Evolutionary conservation across 2,888 invertebrate genomes (phyloP), one percentile per base, ranked within the genome.

Genomic region (Cosmorhoe ocellata): DNA sequence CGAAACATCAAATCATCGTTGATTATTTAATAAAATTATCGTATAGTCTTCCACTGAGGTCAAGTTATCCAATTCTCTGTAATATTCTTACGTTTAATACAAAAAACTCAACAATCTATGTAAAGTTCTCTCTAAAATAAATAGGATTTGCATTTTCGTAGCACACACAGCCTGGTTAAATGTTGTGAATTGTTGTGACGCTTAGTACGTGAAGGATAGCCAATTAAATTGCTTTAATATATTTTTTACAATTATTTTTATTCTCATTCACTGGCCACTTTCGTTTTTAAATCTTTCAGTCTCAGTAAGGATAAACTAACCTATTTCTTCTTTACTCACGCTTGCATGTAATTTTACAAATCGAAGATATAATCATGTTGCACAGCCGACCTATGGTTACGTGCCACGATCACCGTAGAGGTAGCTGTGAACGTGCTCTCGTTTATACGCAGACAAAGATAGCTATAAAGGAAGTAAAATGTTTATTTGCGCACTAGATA

Each of bases 311-410:
- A 3, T 3, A 18, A 5, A 18, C 18, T 18, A 18, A 18, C 3
- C 2, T 9, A n/a, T 2, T n/a, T 1, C n/a, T 26, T 3, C 37
- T 37, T 26, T 24, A 26, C 36, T 22, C 22, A 24, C 26, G 6
- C 24, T 7, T 1, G 24, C 3, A 7, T 24, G 24, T 22, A 6
- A 24, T 11, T 10, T 36, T 36, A 24, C 36, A 14, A 7, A 24
- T 7, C 7, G 24, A 6, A 5, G 24, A 24, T 5, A 24, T 24
- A 24, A 24, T 24, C 24, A 24, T 24, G 75, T 84, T 76, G 81
- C 83, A 24, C 31, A 31, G 47, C 76, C 76, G 72, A 73, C 71
- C 59, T 50, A 60, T 74, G 77, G 79, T 78, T 78, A 81, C 76
- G 79, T 34, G 51, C 39, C 47, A 31, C 22, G 18, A 24, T 33